Evolutionary conservation across 2,888 invertebrate species (phyloP), one percentile per base, ranked within the genome.

Genomic region (Pseudanteris insignis): DNA sequence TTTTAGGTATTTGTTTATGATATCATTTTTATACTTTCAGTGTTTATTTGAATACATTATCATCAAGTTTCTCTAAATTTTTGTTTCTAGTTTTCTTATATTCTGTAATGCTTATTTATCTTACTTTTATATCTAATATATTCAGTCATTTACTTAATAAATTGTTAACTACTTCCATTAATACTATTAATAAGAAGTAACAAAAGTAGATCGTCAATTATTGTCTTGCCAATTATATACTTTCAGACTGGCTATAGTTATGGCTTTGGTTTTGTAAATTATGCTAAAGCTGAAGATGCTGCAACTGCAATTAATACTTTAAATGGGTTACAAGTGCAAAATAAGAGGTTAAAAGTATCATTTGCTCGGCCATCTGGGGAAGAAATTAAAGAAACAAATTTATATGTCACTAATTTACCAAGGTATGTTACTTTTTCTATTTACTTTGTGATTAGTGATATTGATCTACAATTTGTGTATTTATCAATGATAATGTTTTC

Each of bases 181-280:
- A n/a, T n/a, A n/a, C n/a, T n/a, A n/a, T n/a, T n/a, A n/a, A n/a
- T n/a, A n/a, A n/a, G n/a, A n/a, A n/a, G n/a, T n/a, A n/a, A n/a
- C n/a, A n/a, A n/a, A n/a, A n/a, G n/a, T n/a, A n/a, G n/a, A n/a
- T n/a, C n/a, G n/a, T n/a, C n/a, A n/a, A n/a, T n/a, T n/a, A n/a
- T n/a, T n/a, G n/a, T n/a, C n/a, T n/a, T n/a, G n/a, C n/a, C n/a
- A n/a, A n/a, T n/a, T n/a, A 3, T 18, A 18, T 18, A 6, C 6
- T 53, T 55, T 8, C 84, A 92, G 86, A 94, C 95, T 80, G 94
- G 94, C 37, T 96, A 96, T 84, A 95, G 95, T 81, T 96, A 91
- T 81, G 96, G 96, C 29, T 96, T 95, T 81, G 96, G 95, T 28
- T 96, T 96, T 82, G 94, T 96, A 33, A 95, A 96, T 81, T 96